Percentiles rank a stretch among this genome's conserved stretches.
phyloP scores from a whole-genome alignment of 2,113 vertebrate genomes.

The Turdus rufiventris region DNA sequence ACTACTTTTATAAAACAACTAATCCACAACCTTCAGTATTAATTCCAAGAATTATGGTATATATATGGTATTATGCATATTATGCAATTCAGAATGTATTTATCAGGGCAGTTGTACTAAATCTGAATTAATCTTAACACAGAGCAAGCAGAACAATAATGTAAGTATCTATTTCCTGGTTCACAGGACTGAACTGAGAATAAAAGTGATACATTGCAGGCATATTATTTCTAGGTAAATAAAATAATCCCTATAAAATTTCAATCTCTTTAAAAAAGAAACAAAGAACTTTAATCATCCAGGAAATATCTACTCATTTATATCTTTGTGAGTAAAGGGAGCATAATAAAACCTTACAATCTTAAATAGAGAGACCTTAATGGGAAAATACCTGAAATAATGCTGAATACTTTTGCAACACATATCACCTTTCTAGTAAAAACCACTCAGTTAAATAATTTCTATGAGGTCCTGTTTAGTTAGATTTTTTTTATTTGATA shows the following conservation, averaged over 20 bases:
- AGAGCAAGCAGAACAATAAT: conserved; percentile 33
- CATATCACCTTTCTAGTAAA: neutral
- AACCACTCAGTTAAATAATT: neutral
- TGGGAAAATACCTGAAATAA: neutral
- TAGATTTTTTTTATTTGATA: neutral
- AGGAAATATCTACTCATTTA: conserved; percentile 4
- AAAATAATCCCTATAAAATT: conserved; percentile 43
- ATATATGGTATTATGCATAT: conserved; percentile 42
- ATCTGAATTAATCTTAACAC: conserved; percentile 35
- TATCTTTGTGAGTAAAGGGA: neutral
- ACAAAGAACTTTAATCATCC: neutral
- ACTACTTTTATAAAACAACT: conserved; percentile 40
- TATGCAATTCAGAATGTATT: conserved; percentile 42
- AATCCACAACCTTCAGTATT: neutral
- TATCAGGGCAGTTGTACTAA: conserved; percentile 2
- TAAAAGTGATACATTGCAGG: neutral
- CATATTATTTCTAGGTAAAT: conserved; percentile 16
- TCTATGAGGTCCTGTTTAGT: conserved; percentile 13
- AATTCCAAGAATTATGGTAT: conserved; percentile 29
- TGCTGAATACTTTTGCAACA: neutral
- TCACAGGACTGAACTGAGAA: neutral
- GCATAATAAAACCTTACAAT: neutral
- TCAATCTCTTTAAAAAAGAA: neutral
- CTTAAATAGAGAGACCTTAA: neutral
- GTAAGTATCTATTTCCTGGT: neutral